Evolutionary conservation across 1,140 invertebrate species (phyloP), one percentile per base, ranked within the genome.

Genomic region (Caenorhabditis tropicalis): DNA sequence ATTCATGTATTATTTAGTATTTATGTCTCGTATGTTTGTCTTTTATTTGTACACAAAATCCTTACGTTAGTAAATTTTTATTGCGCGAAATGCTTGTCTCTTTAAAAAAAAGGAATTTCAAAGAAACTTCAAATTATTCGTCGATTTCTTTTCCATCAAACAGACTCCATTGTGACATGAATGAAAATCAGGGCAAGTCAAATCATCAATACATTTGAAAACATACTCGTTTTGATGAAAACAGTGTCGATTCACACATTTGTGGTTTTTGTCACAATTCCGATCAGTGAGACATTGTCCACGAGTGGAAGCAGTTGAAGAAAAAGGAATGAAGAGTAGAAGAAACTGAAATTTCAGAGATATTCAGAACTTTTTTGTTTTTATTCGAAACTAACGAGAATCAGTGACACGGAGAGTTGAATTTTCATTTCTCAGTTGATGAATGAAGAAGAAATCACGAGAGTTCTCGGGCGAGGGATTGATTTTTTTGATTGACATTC

Each of bases 141-240:
- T n/a, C 9, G 65, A 39, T 24, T 29, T 33, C n/a, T 74, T 74
- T 10, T 74, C 36, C 65, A 74, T 74, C 7, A 74, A 46, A 24
- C 65, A 74, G 4, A 74, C 65, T 7, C 36, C 27, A 46, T 74
- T 74, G 36, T 43, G 65, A 10, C 65, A 74, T 21, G 65, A 74
- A 12, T 74, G 65, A 46, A 43, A 74, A 24, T 74, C 65, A 1
- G 65, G 65, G 24, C 65, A 74, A 74, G 33, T 74, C 10, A 74
- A 24, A 31, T 74, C 65, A 46, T 74, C 24, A n/a, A 74, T 31
- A 9, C 65, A 74, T 31, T 74, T 74, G 65, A 74, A 74, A 29
- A 74, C 65, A 24, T 74, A 31, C 65, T 74, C 65, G 6, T 19
- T 43, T 31, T 43, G 65, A 74, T 74, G 36, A 29, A 74, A 74